Evolutionary conservation across 2,797 vertebrate genomes (phyloP).

Genomic region (Diceros bicornis): DNA sequence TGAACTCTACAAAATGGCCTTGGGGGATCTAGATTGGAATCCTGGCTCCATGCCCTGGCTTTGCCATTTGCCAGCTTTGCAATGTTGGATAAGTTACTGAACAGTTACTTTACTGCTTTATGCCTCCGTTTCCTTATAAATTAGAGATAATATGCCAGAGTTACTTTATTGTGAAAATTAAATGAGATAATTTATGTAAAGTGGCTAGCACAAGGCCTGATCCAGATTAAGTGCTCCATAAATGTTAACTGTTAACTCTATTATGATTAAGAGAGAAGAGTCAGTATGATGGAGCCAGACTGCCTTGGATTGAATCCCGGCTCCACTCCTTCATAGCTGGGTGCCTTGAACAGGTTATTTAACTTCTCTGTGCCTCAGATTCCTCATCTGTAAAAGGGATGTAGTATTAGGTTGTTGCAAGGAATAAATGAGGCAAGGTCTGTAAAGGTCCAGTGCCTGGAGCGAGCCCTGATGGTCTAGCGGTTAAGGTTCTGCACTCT

Average conservation of each 20-base stretch:
- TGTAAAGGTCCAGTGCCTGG: not conserved
- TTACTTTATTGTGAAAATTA: conserved; percentile 5
- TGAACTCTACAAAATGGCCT: not conserved
- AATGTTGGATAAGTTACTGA: not conserved
- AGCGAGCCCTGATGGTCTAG: too few species aligned
- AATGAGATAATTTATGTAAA: not conserved
- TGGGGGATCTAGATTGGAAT: not conserved
- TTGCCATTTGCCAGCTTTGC: not conserved
- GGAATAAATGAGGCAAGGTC: not conserved
- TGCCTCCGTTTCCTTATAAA: not conserved
- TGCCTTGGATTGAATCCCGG: not conserved
- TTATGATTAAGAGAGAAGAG: conserved; percentile 21
- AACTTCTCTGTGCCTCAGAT: not conserved
- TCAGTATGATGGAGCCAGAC: not conserved
- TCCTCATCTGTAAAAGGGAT: not conserved
- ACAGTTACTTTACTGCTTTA: not conserved
- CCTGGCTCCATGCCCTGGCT: not conserved
- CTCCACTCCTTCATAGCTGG: not conserved
- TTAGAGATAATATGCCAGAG: not conserved
- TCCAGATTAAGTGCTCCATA: not conserved
- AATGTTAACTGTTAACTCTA: not conserved
- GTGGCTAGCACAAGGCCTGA: not conserved
- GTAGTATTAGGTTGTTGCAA: not conserved
- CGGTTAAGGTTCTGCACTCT: too few species aligned
- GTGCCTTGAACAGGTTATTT: not conserved